phyloP scores from a whole-genome alignment of 1,140 invertebrate genomes.

The Hirudo medicinalis region DNA sequence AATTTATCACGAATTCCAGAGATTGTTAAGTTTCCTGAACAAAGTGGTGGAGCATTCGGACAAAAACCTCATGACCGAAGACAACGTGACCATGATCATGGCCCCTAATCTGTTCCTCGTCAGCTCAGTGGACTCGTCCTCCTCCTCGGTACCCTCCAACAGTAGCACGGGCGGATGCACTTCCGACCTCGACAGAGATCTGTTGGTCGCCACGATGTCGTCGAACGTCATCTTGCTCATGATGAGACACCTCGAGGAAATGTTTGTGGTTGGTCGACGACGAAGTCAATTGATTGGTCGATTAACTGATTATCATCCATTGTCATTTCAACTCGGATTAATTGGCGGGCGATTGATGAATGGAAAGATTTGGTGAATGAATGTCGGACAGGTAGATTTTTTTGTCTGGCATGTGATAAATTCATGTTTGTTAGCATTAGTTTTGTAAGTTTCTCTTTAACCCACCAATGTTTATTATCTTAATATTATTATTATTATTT shows the following conservation, averaged over 20 bases:
- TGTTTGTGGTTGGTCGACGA: constrained; percentile 1
- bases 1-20: constrained; percentile 39
- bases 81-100: constrained; percentile 81
- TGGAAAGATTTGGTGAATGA: too few species aligned
- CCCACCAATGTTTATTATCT: too few species aligned
- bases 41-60: constrained; percentile 56
- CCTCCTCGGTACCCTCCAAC: not conserved
- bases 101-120: constrained; percentile 78
- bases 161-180: not conserved
- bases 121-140: constrained; percentile 23
- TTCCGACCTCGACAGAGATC: not conserved
- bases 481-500: too few species aligned
- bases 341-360: too few species aligned
- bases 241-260: constrained; percentile 6
- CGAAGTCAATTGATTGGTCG: not conserved
- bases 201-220: not conserved
- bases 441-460: too few species aligned
- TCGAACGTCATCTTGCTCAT: not conserved
- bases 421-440: too few species aligned
- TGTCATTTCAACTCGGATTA: too few species aligned
- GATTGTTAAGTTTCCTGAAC: constrained; percentile 59
- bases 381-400: too few species aligned
- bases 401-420: too few species aligned
- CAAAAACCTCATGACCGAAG: constrained; percentile 70
- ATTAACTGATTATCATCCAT: not conserved